Evolutionary conservation across 2,888 invertebrate species (phyloP), one percentile per base, ranked within the genome.

Genomic region (Eupithecia pulchellata): DNA sequence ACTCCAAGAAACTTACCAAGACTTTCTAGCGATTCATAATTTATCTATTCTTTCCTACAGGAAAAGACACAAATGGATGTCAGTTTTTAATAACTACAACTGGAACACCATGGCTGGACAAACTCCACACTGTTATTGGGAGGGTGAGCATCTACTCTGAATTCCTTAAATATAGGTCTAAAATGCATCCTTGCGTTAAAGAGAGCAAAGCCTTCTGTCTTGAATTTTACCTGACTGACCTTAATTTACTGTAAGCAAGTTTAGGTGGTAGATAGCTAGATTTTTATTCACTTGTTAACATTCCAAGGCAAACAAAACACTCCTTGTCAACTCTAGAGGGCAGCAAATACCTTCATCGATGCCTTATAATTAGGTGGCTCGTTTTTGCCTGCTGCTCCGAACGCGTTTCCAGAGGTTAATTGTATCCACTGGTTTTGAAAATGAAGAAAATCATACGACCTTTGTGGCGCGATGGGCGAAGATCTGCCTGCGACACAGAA

Each of bases 31-130:
- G n/a, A n/a, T n/a, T n/a, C n/a, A n/a, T n/a, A n/a, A n/a, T n/a
- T n/a, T n/a, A n/a, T n/a, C n/a, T n/a, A n/a, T 42, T 69, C 70
- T 60, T 74, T 72, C 78, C 85, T 81, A 36, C 81, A 96, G 97
- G 97, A 29, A 96, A 96, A 69, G 95, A 99, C 84, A 97, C 98
- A n/a, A 99, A 99, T 91, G 98, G 98, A 5, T 98, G 98, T 79
- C 99, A 99, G 90, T 99, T 99, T 91, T 97, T 99, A 88, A 97
- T 99, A 81, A 98, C 98, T n/a, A 97, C 97, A 1, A 96, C 97
- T 75, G 95, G 96, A 20, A 97, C 98, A 1, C 96, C 97, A 1
- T 99, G 98, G 98, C 90, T 99, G 75, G 97, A 99, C 90, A 97
- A 97, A 58, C 96, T 97, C 74, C 98, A 99, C 85, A 97, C 97